These are phyloP conservation scores for Piprites chloris DNA, from an alignment of 2,113 vertebrate species.

Conservation along the genomic window DNA sequence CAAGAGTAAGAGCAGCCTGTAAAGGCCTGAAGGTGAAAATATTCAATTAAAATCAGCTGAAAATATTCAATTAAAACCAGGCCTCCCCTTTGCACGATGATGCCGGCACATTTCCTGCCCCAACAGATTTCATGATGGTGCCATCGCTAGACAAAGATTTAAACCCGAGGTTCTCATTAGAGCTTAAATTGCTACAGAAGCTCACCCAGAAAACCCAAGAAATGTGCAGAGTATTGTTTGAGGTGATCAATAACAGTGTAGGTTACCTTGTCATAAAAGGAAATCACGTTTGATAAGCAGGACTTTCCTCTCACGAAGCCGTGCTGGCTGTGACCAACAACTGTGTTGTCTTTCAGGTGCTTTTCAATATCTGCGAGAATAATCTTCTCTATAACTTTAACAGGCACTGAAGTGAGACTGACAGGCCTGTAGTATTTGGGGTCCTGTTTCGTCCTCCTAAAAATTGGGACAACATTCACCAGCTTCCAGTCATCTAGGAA, in stretches of 20 bases:
- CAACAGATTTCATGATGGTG: background rate
- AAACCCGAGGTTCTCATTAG: background rate
- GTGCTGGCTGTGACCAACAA: no score
- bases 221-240: background rate
- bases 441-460: no score
- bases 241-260: background rate
- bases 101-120: background rate
- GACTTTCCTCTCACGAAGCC: no score
- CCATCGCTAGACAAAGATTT: background rate
- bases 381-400: no score
- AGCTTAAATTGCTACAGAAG: background rate
- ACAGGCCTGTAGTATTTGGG: no score
- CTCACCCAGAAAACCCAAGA: fast-evolving
- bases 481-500: no score
- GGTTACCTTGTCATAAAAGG: no score
- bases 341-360: no score
- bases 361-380: no score
- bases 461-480: no score
- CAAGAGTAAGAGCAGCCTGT: background rate
- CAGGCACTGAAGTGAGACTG: no score
- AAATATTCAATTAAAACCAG: background rate
- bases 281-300: no score
- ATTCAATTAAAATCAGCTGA: background rate
- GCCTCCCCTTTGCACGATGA: fast-evolving
- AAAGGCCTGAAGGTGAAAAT: background rate